Evolutionary conservation across 2,113 vertebrate species (phyloP), one percentile per base, ranked within the genome.

Genomic region (Malurus melanocephalus): DNA sequence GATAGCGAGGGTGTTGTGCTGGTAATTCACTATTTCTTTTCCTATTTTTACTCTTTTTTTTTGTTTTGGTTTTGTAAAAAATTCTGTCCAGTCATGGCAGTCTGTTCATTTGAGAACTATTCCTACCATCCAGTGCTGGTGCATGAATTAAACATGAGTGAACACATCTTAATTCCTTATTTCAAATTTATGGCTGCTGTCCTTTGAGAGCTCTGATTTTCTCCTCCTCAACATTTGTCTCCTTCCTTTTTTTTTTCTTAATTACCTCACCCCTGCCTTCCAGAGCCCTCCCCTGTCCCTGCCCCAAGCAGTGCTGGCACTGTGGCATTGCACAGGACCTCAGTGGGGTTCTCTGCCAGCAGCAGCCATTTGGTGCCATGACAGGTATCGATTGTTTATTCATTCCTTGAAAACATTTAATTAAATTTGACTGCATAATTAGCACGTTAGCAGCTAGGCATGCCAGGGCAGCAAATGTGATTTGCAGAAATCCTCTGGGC

Each of bases 111-210:
- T 73, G 79, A 85, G 40, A 82, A 49, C 55, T 17, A 17, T 64
- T 71, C 80, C 76, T 78, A 51, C 73, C 20, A n/a, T 45, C 33
- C 56, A 46, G 13, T 52, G 55, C 49, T 40, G 38, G 32, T 52
- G 26, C 46, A 85, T 94, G 79, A 93, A 93, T 90, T 93, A 93
- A 93, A 88, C 43, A 95, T 84, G 68, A 95, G 38, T 7, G 45
- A 80, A 33, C 68, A 30, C 56, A 71, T 82, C 76, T 88, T 81
- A 94, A 89, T 92, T 93, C 68, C 69, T 87, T 75, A 57, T 82
- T 95, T 90, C 40, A 40, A 86, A 89, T 82, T 68, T 80, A 73
- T 42, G 66, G 30, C 61, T 84, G 68, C 80, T 0, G 3, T 90
- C 69, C 66, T 75, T n/a, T 40, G 71, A 61, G 81, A 90, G 38